Evolutionary conservation across 2,113 vertebrate species (phyloP).

Genomic region (Poicephalus gulielmi): DNA sequence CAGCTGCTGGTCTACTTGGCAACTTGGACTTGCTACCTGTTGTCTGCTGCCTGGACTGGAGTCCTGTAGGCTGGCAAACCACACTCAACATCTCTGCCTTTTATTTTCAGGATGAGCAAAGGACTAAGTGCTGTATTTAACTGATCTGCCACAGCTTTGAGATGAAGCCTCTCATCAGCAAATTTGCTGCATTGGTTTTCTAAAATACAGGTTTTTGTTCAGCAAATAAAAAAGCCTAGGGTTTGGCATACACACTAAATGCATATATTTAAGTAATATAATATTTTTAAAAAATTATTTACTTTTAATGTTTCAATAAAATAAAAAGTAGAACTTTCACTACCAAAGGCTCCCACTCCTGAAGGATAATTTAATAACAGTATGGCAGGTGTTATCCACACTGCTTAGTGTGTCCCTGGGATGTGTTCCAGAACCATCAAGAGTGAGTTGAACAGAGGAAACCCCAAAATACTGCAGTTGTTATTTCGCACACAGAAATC

Average conservation of each 20-base stretch:
- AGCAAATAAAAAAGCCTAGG: neutral
- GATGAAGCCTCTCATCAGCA: neutral
- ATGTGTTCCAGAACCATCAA: neutral
- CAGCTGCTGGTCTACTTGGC: conserved; percentile 18
- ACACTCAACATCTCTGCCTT: rapidly evolving
- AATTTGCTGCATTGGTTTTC: neutral
- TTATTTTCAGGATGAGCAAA: neutral
- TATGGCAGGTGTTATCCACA: neutral
- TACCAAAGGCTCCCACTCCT: neutral
- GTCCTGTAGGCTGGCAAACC: neutral
- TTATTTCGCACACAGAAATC: neutral
- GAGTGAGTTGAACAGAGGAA: neutral
- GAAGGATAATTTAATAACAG: neutral
- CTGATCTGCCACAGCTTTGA: neutral
- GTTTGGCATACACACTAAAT: neutral
- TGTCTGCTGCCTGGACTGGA: neutral
- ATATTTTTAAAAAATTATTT: neutral
- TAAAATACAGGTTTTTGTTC: neutral
- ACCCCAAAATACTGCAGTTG: rapidly evolving
- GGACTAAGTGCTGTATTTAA: neutral
- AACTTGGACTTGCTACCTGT: neutral
- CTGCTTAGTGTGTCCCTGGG: neutral
- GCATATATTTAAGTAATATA: neutral
- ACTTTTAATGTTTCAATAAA: neutral
- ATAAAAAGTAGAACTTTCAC: neutral